Evolutionary conservation across 2,888 invertebrate genomes (phyloP).

Genomic region (Hetaerina titia): DNA sequence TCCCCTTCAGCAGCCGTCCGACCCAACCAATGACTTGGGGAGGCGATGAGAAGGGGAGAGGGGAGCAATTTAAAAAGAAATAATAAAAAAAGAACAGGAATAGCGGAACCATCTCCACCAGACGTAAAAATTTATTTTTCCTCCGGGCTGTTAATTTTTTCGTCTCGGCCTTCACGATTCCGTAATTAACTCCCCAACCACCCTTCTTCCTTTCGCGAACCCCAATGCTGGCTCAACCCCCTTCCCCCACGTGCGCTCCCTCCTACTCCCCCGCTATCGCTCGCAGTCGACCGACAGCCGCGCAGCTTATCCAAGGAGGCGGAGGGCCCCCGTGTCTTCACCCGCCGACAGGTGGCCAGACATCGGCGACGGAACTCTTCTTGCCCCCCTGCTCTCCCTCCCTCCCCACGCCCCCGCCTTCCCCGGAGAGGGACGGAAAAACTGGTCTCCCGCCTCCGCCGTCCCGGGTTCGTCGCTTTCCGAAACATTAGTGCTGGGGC

Average conservation of each 20-base stretch:
- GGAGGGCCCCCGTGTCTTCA: not conserved
- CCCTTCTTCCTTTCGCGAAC: no score
- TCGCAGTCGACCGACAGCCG: not conserved
- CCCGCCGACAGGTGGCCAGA: slow-evolving; percentile 56
- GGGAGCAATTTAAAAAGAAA: not conserved
- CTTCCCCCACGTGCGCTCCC: not conserved
- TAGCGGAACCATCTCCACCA: slow-evolving; percentile 55
- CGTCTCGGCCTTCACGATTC: slow-evolving; percentile 63
- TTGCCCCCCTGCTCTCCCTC: not conserved
- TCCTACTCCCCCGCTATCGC: not conserved
- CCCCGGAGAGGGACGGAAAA: not conserved
- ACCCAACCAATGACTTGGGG: not conserved
- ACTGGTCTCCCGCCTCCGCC: slow-evolving; percentile 2
- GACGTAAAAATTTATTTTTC: slow-evolving; percentile 32
- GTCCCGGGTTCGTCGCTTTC: not conserved
- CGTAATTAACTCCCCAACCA: slow-evolving; percentile 42
- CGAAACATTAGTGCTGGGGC: not conserved
- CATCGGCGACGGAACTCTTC: not conserved
- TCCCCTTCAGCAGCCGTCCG: not conserved
- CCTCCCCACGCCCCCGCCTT: not conserved
- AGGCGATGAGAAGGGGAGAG: not conserved
- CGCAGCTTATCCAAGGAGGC: no score
- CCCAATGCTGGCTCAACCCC: not conserved
- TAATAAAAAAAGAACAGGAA: not conserved
- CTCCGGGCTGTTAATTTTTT: slow-evolving; percentile 8